Evolutionary conservation across 2,888 invertebrate genomes (phyloP), one percentile per base, ranked within the genome.

Genomic region (Sipunculus nudus): DNA sequence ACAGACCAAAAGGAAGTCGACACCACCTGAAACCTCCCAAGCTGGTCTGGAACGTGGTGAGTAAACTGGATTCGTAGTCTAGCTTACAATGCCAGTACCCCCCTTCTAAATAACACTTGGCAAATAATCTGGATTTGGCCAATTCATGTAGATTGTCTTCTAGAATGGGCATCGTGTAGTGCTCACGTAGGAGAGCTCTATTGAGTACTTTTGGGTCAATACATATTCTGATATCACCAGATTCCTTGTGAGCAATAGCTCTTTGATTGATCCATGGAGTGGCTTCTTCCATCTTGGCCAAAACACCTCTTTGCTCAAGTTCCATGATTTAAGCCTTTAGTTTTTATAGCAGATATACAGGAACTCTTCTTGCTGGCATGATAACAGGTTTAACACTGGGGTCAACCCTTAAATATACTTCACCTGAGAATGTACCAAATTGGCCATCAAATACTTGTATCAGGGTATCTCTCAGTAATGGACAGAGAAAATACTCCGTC

Each of bases 131-230:
- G 1, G 67, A 52, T 25, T 62, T n/a, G 10, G 39, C 39, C 13
- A 67, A 49, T 23, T 65, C 56, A 26, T 55, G 67, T 4, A 65
- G 49, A n/a, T 32, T 38, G n/a, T 70, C 68, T 4, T 66, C 65
- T 3, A 70, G 40, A 2, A 53, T 62, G 2, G 65, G 68, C 35
- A 67, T 28, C 4, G 53, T 50, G 41, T 66, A 67, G 25, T 62
- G 53, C 23, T 47, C 52, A 2, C 65, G 46, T 32, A 58, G 43
- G 3, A 71, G 16, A 5, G 48, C 60, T 40, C 46, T 40, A 50
- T 67, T 72, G 3, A 68, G 41, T 23, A 41, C 46, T 41, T 58
- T 59, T 19, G 68, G 65, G 29, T 70, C 67, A 13, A 68, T 38
- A 46, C 65, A 70, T 3, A 65, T 49, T 26, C 47, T 21, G 25